phyloP scores from a whole-genome alignment of 2,797 vertebrate species.

The Centropyge bicolor region DNA sequence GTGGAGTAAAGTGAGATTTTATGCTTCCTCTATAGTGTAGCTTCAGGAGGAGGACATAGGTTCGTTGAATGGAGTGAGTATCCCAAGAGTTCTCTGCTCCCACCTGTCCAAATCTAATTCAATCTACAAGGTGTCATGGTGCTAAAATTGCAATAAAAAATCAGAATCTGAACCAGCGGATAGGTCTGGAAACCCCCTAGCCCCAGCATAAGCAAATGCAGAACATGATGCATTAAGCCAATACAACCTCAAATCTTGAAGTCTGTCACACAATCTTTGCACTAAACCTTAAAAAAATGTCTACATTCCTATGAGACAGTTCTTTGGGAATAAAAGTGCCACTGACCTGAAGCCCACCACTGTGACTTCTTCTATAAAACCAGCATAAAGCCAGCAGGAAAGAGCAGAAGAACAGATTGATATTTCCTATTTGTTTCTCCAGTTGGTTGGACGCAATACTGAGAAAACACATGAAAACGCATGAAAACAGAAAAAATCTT shows the following conservation, averaged over 20 bases:
- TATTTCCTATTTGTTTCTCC: constrained; percentile 25
- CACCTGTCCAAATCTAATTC: background rate
- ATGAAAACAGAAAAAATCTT: constrained; percentile 5
- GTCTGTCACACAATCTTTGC: constrained; percentile 5
- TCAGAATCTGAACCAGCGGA: constrained; percentile 83
- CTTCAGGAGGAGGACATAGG: background rate
- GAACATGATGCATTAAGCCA: background rate
- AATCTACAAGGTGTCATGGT: background rate
- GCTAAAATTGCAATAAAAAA: constrained; percentile 27
- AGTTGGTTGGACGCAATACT: background rate
- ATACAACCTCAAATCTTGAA: background rate
- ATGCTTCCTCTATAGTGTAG: background rate
- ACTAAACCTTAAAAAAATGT: constrained; percentile 16
- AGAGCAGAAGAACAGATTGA: constrained; percentile 3
- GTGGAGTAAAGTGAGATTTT: constrained; percentile 1
- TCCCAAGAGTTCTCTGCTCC: constrained; percentile 13
- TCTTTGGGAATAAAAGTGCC: constrained; percentile 25
- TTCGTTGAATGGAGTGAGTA: constrained; percentile 10
- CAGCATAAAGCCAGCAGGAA: constrained; percentile 2
- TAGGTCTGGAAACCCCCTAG: constrained; percentile 15
- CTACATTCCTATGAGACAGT: constrained; percentile 21
- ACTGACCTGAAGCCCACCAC: constrained; percentile 31
- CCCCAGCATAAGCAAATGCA: background rate
- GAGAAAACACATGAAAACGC: background rate
- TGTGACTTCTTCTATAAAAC: constrained; percentile 28